Conservation (phyloP, 64 coral and sea anemone species). For the Pocillopora damicornis region DNA sequence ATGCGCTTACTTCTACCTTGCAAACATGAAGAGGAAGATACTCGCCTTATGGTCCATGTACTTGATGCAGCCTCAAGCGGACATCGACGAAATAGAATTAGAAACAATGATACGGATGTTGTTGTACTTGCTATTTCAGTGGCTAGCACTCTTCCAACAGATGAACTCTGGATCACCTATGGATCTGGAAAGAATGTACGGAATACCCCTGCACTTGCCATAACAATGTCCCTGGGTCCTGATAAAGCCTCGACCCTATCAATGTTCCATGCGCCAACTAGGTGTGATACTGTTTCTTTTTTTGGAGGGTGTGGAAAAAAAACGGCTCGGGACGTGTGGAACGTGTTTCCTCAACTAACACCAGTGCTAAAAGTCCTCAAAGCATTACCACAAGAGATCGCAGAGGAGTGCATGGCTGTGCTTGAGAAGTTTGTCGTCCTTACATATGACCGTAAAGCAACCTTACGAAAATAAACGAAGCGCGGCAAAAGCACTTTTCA, state of each 20-base stretch:
- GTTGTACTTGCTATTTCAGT: neutral
- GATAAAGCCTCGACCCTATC: neutral
- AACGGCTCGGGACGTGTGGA: constrained; percentile 13
- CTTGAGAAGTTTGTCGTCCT: too few relatives aligned
- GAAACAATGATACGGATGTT: constrained; percentile 33
- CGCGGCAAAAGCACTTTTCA: too few relatives aligned
- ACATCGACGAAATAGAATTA: constrained; percentile 9
- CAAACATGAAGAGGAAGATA: constrained; percentile 22
- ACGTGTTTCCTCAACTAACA: constrained; percentile 7
- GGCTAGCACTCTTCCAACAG: too few relatives aligned
- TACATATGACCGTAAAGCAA: too few relatives aligned
- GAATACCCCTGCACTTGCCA: too few relatives aligned
- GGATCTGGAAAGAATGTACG: too few relatives aligned
- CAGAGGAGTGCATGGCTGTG: too few relatives aligned
- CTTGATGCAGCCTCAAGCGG: constrained; percentile 24
- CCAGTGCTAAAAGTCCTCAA: constrained; percentile 1
- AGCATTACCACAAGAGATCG: neutral
- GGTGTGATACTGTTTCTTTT: constrained; percentile 5
- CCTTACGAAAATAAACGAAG: too few relatives aligned
- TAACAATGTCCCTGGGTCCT: too few relatives aligned
- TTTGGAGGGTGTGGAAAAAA: constrained; percentile 22
- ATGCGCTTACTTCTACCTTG: constrained; percentile 2
- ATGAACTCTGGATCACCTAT: too few relatives aligned
- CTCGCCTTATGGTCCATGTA: constrained; percentile 29
- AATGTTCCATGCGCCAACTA: constrained; percentile 4